These are phyloP conservation scores for Philopotamus ludificatus DNA, from an alignment of 1,140 invertebrate species.

Conservation along the genomic window DNA sequence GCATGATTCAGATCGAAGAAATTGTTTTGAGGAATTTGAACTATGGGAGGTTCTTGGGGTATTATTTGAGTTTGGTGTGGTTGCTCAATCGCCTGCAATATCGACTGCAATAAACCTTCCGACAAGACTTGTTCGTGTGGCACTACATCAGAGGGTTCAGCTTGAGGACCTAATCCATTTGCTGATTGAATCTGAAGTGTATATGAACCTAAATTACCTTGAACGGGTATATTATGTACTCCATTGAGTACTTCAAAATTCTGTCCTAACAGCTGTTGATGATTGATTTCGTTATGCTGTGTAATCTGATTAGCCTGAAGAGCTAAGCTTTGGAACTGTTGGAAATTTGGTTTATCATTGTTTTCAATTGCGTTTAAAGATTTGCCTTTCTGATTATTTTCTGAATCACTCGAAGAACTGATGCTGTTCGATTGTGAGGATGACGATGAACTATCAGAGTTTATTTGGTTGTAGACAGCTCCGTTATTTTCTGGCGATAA, in stretches of 20 bases:
- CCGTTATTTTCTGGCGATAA: slow-evolving; percentile 44
- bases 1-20: slow-evolving; percentile 43
- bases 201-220: slow-evolving; percentile 65
- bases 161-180: slow-evolving; percentile 52
- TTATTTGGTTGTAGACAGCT: background rate
- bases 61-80: slow-evolving; percentile 46
- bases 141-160: slow-evolving; percentile 47
- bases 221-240: slow-evolving; percentile 60
- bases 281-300: slow-evolving; percentile 36
- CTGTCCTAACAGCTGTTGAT: slow-evolving; percentile 44
- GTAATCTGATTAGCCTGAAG: slow-evolving; percentile 20
- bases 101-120: slow-evolving; percentile 74
- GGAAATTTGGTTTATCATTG: slow-evolving; percentile 31
- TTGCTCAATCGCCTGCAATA: slow-evolving; percentile 71
- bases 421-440: slow-evolving; percentile 30
- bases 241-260: slow-evolving; percentile 45
- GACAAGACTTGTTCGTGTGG: slow-evolving; percentile 74
- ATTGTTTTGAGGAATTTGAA: slow-evolving; percentile 27
- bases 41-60: slow-evolving; percentile 24
- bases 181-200: slow-evolving; percentile 71
- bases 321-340: slow-evolving; percentile 37
- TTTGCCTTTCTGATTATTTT: slow-evolving; percentile 46
- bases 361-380: slow-evolving; percentile 45
- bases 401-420: slow-evolving; percentile 43
- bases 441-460: background rate